Percentiles rank a stretch among this genome's conserved stretches.
Evolutionary conservation across 1,140 invertebrate species (phyloP).

Genomic region (Cherax destructor): DNA sequence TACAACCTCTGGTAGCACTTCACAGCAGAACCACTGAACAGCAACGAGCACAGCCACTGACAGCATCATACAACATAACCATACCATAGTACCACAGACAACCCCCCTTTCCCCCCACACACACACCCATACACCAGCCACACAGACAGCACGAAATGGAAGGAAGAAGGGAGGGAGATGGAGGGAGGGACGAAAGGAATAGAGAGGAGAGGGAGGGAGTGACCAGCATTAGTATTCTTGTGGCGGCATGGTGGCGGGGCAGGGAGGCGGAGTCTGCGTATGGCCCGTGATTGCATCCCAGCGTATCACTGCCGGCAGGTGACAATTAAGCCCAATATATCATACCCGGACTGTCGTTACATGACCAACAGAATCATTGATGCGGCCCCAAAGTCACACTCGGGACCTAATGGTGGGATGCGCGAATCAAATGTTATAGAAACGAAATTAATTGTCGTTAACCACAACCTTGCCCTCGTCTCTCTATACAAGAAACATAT

Average conservation of each 20-base stretch:
- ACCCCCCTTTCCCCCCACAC: too few relatives aligned
- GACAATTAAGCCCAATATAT: conserved; percentile 45
- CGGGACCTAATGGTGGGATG: conserved; percentile 17
- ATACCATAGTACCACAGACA: too few relatives aligned
- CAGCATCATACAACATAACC: too few relatives aligned
- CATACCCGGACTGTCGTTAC: conserved; percentile 19
- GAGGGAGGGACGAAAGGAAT: background rate
- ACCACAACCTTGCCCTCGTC: conserved; percentile 10
- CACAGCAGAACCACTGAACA: too few relatives aligned
- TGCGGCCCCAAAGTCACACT: conserved; percentile 22
- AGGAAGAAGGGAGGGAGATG: too few relatives aligned
- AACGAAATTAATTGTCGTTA: conserved; percentile 36
- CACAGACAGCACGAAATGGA: too few relatives aligned
- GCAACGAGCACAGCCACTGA: too few relatives aligned
- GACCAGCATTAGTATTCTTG: background rate
- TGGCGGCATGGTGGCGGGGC: background rate
- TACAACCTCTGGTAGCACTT: too few relatives aligned
- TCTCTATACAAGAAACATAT: conserved; percentile 29
- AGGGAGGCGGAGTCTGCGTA: background rate
- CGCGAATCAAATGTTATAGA: conserved; percentile 28
- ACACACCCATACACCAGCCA: too few relatives aligned
- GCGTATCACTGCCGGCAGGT: conserved; percentile 40
- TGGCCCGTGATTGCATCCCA: conserved; percentile 24
- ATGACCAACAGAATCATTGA: conserved; percentile 21
- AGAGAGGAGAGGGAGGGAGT: background rate